These are phyloP conservation scores for Xenentodon cancila DNA, from an alignment of 2,797 vertebrate genomes.

Conservation along the genomic window DNA sequence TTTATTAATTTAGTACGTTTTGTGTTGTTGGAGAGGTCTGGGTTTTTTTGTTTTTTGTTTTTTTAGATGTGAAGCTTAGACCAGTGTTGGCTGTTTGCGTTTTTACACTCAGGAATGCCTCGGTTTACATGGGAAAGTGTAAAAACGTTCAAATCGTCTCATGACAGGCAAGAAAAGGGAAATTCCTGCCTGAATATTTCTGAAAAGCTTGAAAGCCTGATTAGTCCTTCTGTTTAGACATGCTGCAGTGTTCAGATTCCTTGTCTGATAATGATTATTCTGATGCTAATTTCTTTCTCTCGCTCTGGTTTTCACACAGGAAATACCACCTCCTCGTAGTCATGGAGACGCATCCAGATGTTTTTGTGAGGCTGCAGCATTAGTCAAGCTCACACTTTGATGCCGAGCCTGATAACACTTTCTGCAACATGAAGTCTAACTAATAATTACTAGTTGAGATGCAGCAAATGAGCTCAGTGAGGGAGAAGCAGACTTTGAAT, in stretches of 20 bases:
- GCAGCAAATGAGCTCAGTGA: neutral
- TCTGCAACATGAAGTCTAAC: neutral
- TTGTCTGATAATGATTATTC: slow-evolving; percentile 17
- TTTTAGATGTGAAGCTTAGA: neutral
- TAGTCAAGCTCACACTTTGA: slow-evolving; percentile 2
- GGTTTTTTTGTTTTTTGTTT: no score
- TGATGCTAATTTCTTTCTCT: slow-evolving; percentile 2
- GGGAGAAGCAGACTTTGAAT: slow-evolving; percentile 1
- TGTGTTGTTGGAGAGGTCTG: no score
- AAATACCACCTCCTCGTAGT: slow-evolving; percentile 21
- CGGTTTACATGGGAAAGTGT: neutral
- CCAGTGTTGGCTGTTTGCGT: neutral
- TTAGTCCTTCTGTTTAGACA: neutral
- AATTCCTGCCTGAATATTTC: neutral
- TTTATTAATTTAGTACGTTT: no score
- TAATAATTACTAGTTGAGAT: neutral
- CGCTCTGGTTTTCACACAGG: slow-evolving; percentile 2
- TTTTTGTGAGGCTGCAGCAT: slow-evolving; percentile 16
- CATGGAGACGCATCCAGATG: slow-evolving; percentile 19
- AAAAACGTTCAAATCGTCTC: neutral
- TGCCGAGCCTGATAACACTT: neutral
- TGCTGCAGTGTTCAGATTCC: slow-evolving; percentile 1
- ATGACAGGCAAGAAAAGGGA: neutral
- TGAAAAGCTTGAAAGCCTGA: neutral
- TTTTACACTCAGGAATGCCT: neutral